Conservation (phyloP, 2,113 vertebrate species). For the Serinus canaria region DNA sequence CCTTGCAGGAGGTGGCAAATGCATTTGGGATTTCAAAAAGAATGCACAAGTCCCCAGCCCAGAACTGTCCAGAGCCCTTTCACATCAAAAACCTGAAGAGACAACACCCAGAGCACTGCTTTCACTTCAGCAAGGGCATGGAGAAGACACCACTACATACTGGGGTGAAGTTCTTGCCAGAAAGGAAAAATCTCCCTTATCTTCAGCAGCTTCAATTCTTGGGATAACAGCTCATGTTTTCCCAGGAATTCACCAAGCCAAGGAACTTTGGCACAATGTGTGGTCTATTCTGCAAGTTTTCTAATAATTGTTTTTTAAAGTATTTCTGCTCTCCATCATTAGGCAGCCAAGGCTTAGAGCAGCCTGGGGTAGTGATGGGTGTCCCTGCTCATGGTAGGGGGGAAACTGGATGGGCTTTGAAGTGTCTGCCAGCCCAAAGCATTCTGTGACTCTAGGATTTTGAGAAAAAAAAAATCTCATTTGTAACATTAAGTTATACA, state of each 20-base stretch:
- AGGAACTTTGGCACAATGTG: rapidly evolving
- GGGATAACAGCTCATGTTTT: neutral
- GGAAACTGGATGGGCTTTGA: too few relatives aligned
- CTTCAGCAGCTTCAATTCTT: rapidly evolving
- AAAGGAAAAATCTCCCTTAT: neutral
- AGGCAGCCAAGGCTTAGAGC: neutral
- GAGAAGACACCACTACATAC: rapidly evolving
- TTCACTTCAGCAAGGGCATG: neutral
- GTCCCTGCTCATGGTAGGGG: neutral
- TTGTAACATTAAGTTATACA: neutral
- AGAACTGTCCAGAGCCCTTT: neutral
- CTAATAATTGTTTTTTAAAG: neutral
- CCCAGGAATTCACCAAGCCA: neutral
- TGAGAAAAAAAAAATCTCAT: neutral
- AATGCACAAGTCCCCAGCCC: neutral
- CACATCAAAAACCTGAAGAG: neutral
- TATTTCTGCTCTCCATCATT: neutral
- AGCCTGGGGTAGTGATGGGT: rapidly evolving
- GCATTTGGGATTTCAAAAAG: neutral
- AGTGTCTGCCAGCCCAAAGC: neutral
- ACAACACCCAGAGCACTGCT: neutral
- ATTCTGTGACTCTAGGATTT: rapidly evolving
- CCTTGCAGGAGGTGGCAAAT: rapidly evolving
- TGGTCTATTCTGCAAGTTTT: neutral
- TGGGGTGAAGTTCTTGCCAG: rapidly evolving